A percentile compares a stretch with the other conserved stretches of the same genome.
These are phyloP conservation scores for Phenganax marumi DNA, from an alignment of 92 coral and sea anemone species.

Conservation along the genomic window DNA sequence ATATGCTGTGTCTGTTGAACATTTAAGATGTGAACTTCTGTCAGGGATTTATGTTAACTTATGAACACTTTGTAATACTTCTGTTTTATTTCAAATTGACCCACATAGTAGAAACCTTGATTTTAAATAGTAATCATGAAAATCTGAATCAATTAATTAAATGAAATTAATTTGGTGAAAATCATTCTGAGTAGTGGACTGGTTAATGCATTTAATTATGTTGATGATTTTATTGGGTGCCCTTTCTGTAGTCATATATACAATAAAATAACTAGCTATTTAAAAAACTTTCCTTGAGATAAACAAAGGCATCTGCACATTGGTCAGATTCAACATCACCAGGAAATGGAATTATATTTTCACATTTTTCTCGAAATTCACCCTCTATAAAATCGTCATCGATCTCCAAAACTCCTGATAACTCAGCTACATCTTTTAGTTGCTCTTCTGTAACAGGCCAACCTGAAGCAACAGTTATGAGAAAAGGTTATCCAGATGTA, in stretches of 20 bases:
- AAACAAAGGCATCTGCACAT: constrained; percentile 54
- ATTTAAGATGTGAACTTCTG: no score
- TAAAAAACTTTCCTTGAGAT: constrained; percentile 42
- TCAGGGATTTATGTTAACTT: no score
- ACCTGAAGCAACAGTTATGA: not conserved
- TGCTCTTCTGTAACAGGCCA: constrained; percentile 49
- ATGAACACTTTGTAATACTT: no score
- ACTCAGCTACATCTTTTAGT: constrained; percentile 41
- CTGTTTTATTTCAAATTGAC: no score
- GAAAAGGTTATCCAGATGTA: not conserved
- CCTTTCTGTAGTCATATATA: not conserved
- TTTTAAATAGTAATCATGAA: no score
- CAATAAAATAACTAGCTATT: constrained; percentile 2
- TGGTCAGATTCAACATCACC: constrained; percentile 51
- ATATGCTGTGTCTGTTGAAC: no score
- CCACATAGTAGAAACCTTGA: no score
- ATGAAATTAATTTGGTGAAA: no score
- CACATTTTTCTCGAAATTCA: constrained; percentile 46
- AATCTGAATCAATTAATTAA: no score
- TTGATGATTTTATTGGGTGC: no score
- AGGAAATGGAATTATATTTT: constrained; percentile 44
- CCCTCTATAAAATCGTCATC: constrained; percentile 38
- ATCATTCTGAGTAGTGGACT: no score
- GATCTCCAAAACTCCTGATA: constrained; percentile 41
- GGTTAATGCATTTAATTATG: no score